Conservation (phyloP, 2,888 invertebrate genomes). For the Itoplectis maculator region DNA sequence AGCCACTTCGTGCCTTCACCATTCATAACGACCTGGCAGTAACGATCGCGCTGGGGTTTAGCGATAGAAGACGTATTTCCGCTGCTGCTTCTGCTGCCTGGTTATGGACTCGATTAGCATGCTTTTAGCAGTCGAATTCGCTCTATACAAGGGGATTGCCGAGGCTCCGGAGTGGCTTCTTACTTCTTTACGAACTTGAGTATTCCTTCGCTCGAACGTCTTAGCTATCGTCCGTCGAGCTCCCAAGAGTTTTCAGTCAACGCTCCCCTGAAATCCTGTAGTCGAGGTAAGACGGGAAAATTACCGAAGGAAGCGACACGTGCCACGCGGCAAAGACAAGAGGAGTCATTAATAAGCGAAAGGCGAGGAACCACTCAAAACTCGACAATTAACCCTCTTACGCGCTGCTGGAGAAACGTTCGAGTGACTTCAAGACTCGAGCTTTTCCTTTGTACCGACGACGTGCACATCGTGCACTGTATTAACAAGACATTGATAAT, state of each 20-base stretch:
- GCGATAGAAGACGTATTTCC: neutral
- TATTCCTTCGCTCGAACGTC: neutral
- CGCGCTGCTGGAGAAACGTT: slow-evolving; percentile 20
- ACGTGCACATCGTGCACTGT: neutral
- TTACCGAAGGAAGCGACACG: slow-evolving; percentile 8
- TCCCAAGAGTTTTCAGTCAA: neutral
- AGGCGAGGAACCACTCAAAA: slow-evolving; percentile 22
- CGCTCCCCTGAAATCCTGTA: neutral
- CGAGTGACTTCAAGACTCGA: slow-evolving; percentile 15
- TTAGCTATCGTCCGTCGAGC: neutral
- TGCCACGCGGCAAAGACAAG: neutral
- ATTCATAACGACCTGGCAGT: too few species aligned
- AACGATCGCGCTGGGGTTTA: neutral
- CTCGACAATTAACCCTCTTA: slow-evolving; percentile 47
- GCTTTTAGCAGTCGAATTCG: neutral
- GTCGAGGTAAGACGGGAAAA: neutral
- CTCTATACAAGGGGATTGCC: neutral
- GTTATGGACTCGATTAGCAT: neutral
- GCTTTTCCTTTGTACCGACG: neutral
- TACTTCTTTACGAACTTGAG: neutral
- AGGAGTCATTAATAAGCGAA: slow-evolving; percentile 9
- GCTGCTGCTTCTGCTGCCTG: neutral
- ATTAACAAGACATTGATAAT: neutral
- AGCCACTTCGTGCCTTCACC: neutral
- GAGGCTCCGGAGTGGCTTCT: slow-evolving; percentile 6